Evolutionary conservation across 2,113 vertebrate genomes (phyloP).

Genomic region (Grammomys surdaster): DNA sequence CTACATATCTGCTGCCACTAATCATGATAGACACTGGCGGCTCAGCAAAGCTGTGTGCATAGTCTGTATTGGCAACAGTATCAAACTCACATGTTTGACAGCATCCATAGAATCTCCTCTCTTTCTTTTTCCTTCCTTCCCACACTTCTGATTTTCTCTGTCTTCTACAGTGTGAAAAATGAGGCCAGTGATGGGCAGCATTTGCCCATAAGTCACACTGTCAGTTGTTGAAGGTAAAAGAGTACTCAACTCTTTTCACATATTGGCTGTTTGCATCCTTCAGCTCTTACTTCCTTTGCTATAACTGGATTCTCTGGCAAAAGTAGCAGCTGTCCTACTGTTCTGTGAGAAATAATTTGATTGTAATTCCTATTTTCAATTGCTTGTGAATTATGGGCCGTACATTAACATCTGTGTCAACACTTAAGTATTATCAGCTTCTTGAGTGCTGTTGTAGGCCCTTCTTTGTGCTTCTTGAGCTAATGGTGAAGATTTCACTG

Average conservation of each 20-base stretch:
- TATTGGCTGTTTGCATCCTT: not conserved
- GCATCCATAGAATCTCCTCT: not conserved
- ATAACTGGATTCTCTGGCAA: not conserved
- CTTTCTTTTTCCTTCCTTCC: not conserved
- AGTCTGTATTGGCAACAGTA: not conserved
- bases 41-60: not conserved
- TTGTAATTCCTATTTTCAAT: not conserved
- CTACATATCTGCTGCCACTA: not conserved
- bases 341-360: not conserved
- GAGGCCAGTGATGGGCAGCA: not conserved
- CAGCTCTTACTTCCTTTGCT: not conserved
- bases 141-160: too few relatives aligned
- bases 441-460: not conserved
- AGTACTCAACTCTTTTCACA: not conserved
- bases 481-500: not conserved
- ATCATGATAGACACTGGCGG: not conserved
- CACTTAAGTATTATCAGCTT: not conserved
- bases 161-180: not conserved
- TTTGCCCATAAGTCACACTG: not conserved
- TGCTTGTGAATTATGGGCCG: not conserved
- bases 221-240: not conserved
- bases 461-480: not conserved
- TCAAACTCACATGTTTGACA: not conserved
- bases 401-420: not conserved
- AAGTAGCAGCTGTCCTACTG: not conserved